phyloP scores from a whole-genome alignment of 2,797 vertebrate genomes.

The Delichon dasypus region DNA sequence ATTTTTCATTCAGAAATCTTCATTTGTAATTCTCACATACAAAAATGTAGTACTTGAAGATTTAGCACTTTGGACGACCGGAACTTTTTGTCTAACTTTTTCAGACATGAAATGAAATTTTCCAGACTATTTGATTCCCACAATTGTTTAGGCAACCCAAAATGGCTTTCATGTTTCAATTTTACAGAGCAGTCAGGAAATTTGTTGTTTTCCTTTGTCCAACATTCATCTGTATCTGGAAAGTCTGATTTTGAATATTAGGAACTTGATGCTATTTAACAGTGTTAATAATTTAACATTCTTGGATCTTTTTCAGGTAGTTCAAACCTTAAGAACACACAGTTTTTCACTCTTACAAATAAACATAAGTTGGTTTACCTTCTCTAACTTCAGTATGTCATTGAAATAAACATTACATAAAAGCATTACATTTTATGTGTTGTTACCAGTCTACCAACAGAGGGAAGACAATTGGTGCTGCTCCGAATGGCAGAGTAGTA shows the following conservation, averaged over 20 bases:
- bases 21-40: neutral
- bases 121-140: conserved; percentile 37
- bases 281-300: neutral
- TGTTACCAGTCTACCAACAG: neutral
- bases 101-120: conserved; percentile 19
- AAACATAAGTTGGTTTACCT: neutral
- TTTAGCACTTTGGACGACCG: neutral
- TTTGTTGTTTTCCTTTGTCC: neutral
- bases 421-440: neutral
- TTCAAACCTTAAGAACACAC: neutral
- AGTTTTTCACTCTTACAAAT: neutral
- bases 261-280: neutral
- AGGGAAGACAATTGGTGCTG: neutral
- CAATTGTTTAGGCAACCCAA: conserved; percentile 16
- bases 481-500: neutral
- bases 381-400: neutral
- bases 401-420: neutral
- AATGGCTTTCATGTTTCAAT: neutral
- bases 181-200: conserved; percentile 24
- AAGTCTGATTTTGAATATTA: neutral
- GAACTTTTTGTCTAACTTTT: neutral
- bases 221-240: neutral
- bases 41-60: neutral
- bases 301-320: neutral
- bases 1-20: neutral